Evolutionary conservation across 1,140 invertebrate species (phyloP), one percentile per base, ranked within the genome.

Genomic region (Drosophila leontia): DNA sequence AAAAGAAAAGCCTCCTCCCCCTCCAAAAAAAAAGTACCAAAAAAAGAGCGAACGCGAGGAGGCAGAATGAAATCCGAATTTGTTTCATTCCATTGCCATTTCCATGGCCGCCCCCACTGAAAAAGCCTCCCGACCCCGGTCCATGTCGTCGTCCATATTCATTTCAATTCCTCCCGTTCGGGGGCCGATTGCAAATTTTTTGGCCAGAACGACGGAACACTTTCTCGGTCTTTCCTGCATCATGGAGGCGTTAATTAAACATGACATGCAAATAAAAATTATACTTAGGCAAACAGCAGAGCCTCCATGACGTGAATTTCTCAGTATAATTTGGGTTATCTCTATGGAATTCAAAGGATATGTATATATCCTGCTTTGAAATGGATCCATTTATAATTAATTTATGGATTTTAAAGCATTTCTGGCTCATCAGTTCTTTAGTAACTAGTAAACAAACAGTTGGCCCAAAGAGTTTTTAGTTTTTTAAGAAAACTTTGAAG

Each of bases 71-170:
- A 88, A 84, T 90, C 72, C 69, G 56, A 88, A 90, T 87, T 84
- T 88, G 80, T 88, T 87, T 90, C 80, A 87, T 87, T 87, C 85
- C 84, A 86, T 83, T 87, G 84, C 83, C 76, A 86, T 68, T 83
- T 86, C 75, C 84, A 87, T 88, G 85, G 78, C 68, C 62, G 61
- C 63, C 53, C 51, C 63, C 26, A 1, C 15, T n/a, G 17, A 45
- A 55, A 13, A 15, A 35, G 11, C 34, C 11, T 11, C 34, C 37
- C 19, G 9, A 17, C 17, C 37, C 6, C n/a, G 12, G 39, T 12
- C 26, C 51, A 50, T 50, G 35, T 56, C 41, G 29, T 67, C 37
- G 51, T 55, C 44, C 69, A 51, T 72, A 72, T 72, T 69, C 69
- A 71, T 75, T 80, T 83, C 60, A 74, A 70, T 87, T 77, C 63